Evolutionary conservation across 2,888 invertebrate species (phyloP).

Genomic region (Elmis aenea): DNA sequence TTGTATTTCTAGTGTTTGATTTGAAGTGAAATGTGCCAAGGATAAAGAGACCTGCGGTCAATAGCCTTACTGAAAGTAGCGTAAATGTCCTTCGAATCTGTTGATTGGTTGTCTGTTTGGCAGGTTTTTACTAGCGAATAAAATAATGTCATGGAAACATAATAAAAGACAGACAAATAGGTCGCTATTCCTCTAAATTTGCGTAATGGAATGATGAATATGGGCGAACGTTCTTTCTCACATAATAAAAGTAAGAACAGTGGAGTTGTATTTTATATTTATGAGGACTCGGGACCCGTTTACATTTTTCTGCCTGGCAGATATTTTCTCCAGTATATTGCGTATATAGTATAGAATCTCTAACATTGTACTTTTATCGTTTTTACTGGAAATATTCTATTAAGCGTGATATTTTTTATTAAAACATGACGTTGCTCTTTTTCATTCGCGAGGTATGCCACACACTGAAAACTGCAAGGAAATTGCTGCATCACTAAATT

Average conservation of each 20-base stretch:
- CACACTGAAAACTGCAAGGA: no score
- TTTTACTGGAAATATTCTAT: no score
- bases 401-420: no score
- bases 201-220: slow-evolving; percentile 22
- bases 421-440: no score
- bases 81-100: no score
- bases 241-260: slow-evolving; percentile 23
- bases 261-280: slow-evolving; percentile 22
- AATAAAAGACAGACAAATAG: slow-evolving; percentile 20
- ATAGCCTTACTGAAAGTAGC: no score
- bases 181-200: slow-evolving; percentile 20
- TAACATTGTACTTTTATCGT: slow-evolving; percentile 11
- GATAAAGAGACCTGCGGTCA: no score
- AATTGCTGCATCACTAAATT: no score
- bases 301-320: slow-evolving; percentile 21
- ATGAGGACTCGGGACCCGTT: slow-evolving; percentile 21
- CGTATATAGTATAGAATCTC: slow-evolving; percentile 21
- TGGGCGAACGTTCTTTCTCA: slow-evolving; percentile 21
- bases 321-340: slow-evolving; percentile 17
- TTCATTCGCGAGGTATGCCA: no score
- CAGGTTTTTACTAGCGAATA: background rate
- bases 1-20: no score
- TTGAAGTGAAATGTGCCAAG: no score
- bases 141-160: slow-evolving; percentile 15
- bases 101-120: no score